phyloP scores from a whole-genome alignment of 2,113 vertebrate species.

The Phainopepla nitens region DNA sequence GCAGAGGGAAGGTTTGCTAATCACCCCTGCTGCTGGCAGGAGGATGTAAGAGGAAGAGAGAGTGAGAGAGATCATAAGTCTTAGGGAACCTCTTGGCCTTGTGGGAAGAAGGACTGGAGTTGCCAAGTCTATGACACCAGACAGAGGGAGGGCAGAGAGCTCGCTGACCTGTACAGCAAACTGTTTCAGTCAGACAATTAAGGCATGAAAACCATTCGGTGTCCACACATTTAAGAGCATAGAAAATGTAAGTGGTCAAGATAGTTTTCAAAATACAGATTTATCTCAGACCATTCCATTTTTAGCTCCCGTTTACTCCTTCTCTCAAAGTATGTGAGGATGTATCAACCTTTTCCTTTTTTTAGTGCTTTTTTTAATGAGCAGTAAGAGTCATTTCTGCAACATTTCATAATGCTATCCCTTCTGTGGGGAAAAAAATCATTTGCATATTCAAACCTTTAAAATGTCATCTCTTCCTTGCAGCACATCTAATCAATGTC shows the following conservation, averaged over 20 bases:
- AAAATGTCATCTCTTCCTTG: slow-evolving; percentile 55
- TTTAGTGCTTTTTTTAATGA: not conserved
- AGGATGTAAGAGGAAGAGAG: not conserved
- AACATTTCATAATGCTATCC: not conserved
- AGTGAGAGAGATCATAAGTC: not conserved
- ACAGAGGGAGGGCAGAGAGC: too few relatives aligned
- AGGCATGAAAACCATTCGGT: not conserved
- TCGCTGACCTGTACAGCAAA: not conserved
- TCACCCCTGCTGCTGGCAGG: not conserved
- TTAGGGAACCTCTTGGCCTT: not conserved
- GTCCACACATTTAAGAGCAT: not conserved
- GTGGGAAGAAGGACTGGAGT: not conserved
- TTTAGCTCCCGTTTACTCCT: not conserved
- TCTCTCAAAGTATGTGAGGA: not conserved
- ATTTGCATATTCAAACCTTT: slow-evolving; percentile 36
- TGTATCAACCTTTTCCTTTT: not conserved
- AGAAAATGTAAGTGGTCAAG: not conserved
- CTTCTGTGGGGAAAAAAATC: not conserved
- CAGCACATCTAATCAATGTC: slow-evolving; percentile 13
- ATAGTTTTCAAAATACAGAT: not conserved
- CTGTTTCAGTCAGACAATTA: not conserved
- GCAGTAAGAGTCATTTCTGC: not conserved
- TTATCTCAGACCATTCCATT: not conserved
- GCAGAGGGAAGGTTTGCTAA: not conserved
- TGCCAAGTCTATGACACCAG: not conserved